phyloP scores from a whole-genome alignment of 2,888 invertebrate genomes.

The Caenorhabditis imperialis region DNA sequence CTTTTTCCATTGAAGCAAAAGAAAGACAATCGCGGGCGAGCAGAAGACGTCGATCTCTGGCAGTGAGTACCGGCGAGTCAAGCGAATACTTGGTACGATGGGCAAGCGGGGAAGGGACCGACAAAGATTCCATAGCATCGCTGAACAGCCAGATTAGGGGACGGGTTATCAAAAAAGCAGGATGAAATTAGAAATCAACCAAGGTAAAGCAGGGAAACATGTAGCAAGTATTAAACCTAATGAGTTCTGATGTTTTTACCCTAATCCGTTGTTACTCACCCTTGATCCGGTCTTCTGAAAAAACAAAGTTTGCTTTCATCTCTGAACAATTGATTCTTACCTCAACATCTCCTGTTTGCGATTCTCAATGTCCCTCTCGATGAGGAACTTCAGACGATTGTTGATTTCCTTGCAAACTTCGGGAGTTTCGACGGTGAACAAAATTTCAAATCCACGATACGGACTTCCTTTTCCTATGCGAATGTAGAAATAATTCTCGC shows the following conservation, averaged over 20 bases:
- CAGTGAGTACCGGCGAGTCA: constrained; percentile 38
- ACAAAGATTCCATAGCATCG: constrained; percentile 53
- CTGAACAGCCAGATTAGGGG: constrained; percentile 15
- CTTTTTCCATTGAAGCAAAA: constrained; percentile 39
- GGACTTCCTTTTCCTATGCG: constrained; percentile 66
- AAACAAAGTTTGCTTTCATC: neutral
- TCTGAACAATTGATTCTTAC: neutral
- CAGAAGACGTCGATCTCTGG: constrained; percentile 43
- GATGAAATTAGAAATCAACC: neutral
- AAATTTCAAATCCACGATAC: constrained; percentile 64
- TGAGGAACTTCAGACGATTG: constrained; percentile 18
- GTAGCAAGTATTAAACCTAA: no score
- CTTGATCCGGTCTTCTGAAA: constrained; percentile 21
- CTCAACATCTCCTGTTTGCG: constrained; percentile 5
- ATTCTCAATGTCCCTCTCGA: constrained; percentile 20
- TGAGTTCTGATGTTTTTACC: no score
- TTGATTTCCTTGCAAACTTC: constrained; percentile 33
- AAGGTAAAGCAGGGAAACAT: no score
- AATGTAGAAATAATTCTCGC: constrained; percentile 69
- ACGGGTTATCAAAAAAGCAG: constrained; percentile 1
- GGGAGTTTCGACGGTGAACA: constrained; percentile 20
- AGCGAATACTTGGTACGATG: constrained; percentile 42
- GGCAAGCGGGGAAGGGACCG: constrained; percentile 47
- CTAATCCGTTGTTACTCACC: constrained; percentile 14
- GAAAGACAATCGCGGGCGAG: constrained; percentile 46